Evolutionary conservation across 2,888 invertebrate genomes (phyloP), one percentile per base, ranked within the genome.

Genomic region (Pollenia angustigena): DNA sequence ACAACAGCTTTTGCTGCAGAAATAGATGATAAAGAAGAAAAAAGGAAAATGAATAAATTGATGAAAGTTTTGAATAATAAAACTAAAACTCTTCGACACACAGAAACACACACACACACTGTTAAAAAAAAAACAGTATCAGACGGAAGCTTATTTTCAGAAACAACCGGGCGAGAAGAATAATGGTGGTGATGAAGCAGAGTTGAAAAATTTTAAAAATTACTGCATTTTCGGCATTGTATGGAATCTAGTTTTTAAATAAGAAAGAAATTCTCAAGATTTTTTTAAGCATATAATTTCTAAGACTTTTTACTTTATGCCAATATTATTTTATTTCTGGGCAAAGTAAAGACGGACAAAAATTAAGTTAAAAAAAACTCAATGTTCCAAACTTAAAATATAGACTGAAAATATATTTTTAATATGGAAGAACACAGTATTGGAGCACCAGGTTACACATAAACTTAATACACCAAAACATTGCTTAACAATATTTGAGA

Each of bases 231-330:
- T 89, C 89, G 90, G 90, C 89, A 50, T 48, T 18, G 89, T 90
- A 90, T 89, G 90, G 88, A 90, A 92, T 91, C 90, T 90, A 91
- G 91, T 91, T 91, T 90, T 89, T 89, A 92, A 92, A 90, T 89
- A 91, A 92, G 90, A 91, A 92, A 90, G 90, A 91, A 90, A 91
- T 52, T 91, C 89, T 90, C 89, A 91, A 92, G 90, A 91, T 90
- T 91, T 91, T 91, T 90, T 83, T n/a, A n/a, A 86, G 88, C 40
- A 2, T 12, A 23, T 7, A 60, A 42, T 74, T 50, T n/a, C 2
- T n/a, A 68, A 81, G 54, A 85, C 9, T 81, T 80, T 50, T 68
- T 71, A 48, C 54, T 83, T 48, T 64, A 60, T 11, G 68, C 9
- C 58, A 68, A 46, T 74, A 32, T 79, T 66, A n/a, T 79, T 66